Percentiles rank a stretch among this genome's conserved stretches.
Evolutionary conservation across 1,140 invertebrate species (phyloP).

Genomic region (Drosophila subobscura): DNA sequence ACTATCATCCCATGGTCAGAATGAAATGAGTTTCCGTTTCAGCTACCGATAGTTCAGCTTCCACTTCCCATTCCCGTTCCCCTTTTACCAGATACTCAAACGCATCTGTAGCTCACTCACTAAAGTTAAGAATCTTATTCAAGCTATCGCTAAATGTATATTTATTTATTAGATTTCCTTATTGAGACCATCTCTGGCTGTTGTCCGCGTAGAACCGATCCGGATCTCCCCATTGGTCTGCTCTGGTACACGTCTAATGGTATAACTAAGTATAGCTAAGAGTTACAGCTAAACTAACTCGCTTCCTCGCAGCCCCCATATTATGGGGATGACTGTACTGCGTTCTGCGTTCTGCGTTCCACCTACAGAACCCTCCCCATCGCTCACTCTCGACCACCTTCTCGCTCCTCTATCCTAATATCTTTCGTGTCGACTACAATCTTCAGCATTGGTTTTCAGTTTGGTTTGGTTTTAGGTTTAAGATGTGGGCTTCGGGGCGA

Average conservation of each 20-base stretch:
- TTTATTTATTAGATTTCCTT: slow-evolving; percentile 44
- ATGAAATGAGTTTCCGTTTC: slow-evolving; percentile 64
- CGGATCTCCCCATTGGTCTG: slow-evolving; percentile 57
- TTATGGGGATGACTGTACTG: slow-evolving; percentile 67
- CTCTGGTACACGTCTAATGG: slow-evolving; percentile 75
- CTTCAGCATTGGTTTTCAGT: slow-evolving; percentile 72
- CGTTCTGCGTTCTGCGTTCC: slow-evolving; percentile 63
- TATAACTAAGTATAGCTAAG: slow-evolving; percentile 59
- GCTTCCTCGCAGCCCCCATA: slow-evolving; percentile 65
- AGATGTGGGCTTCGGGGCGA: slow-evolving; percentile 32
- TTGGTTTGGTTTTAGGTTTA: slow-evolving; percentile 42
- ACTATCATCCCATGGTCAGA: slow-evolving; percentile 38
- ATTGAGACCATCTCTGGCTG: slow-evolving; percentile 36
- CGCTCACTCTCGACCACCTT: slow-evolving; percentile 19
- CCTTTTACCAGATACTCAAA: slow-evolving; percentile 40
- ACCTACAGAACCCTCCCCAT: slow-evolving; percentile 60
- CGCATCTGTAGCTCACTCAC: slow-evolving; percentile 34
- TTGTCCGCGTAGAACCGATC: slow-evolving; percentile 33
- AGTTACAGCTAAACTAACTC: slow-evolving; percentile 54
- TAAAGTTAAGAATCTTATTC: slow-evolving; percentile 47
- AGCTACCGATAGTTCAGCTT: slow-evolving; percentile 7
- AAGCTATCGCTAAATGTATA: slow-evolving; percentile 39
- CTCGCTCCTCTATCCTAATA: slow-evolving; percentile 10
- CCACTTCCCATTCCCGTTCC: neutral
- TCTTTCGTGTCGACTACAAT: slow-evolving; percentile 46